Evolutionary conservation across 2,797 vertebrate species (phyloP).

Genomic region (Hypotaenidia philippensis): DNA sequence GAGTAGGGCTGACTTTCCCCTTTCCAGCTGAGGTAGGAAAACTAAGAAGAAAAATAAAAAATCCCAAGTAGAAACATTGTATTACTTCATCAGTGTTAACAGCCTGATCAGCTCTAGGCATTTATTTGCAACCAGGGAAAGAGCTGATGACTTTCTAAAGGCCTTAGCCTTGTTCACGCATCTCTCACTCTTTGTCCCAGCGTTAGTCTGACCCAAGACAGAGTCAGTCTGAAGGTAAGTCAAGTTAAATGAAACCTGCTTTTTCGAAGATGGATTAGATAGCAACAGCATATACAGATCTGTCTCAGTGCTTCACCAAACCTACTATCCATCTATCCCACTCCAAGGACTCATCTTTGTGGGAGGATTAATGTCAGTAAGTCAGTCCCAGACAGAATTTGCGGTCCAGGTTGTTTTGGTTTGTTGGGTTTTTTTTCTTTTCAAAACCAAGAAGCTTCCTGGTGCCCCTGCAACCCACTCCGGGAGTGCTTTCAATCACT

Average conservation of each 20-base stretch:
- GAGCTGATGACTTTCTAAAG: background rate
- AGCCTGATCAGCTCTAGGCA: background rate
- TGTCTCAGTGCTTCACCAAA: background rate
- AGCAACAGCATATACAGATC: background rate
- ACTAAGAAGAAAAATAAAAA: background rate
- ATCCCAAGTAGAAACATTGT: background rate
- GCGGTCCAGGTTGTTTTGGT: background rate
- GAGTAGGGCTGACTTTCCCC: background rate
- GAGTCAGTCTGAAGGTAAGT: background rate
- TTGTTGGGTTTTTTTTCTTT: background rate
- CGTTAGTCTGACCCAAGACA: background rate
- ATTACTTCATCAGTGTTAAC: background rate
- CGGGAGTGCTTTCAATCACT: constrained; percentile 60
- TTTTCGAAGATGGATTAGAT: background rate
- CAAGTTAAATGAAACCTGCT: background rate
- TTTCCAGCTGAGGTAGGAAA: background rate
- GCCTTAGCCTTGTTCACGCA: background rate
- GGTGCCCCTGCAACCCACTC: background rate
- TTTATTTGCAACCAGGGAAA: background rate
- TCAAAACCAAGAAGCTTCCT: constrained; percentile 9
- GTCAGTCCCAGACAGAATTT: background rate
- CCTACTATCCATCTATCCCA: background rate
- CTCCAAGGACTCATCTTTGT: background rate
- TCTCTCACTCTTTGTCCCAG: background rate
- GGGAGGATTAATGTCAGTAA: background rate